Evolutionary conservation across 2,797 vertebrate species (phyloP), one percentile per base, ranked within the genome.

Genomic region (Rhinichthys osculus): DNA sequence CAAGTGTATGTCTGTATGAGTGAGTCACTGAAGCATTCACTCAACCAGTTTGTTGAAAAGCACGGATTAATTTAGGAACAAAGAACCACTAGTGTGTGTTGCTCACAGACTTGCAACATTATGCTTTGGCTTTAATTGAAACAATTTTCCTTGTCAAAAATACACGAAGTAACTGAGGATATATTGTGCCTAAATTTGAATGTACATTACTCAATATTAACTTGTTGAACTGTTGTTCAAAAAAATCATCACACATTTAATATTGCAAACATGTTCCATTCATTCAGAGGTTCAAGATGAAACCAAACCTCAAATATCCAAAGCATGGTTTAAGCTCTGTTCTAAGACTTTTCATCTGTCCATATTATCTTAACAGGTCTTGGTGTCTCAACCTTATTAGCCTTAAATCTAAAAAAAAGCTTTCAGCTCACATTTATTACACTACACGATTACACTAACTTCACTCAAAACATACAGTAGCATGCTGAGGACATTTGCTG

Each of bases 351-450:
- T 47, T 19, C 11, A 73, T 62, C 17, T 44, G 17, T 62, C 23
- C 5, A 19, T 27, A 62, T 14, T 5, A 82, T 71, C 80, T 59
- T 59, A 52, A 30, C 16, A 71, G 67, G 33, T 23, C 66, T 69
- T 35, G 44, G 21, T 11, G 44, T 52, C 14, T 81, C 44, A 40
- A 30, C 4, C 52, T 82, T n/a, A 54, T 42, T 72, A 44, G 6
- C 3, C n/a, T 33, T 59, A 42, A 62, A 82, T 64, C 17, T 74
- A 66, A 72, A 74, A n/a, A 57, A 27, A 27, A 78, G 35, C 47
- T 35, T 57, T 57, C 11, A 78, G 23, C 17, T n/a, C n/a, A n/a
- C n/a, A n/a, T n/a, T n/a, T n/a, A n/a, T n/a, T n/a, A n/a, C n/a
- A n/a, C n/a, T n/a, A n/a, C n/a, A n/a, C 47, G 1, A 50, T 50